A percentile compares a stretch with the other conserved stretches of the same genome.
phyloP scores from a whole-genome alignment of 2,888 invertebrate genomes.

The Tiphia femorata region DNA sequence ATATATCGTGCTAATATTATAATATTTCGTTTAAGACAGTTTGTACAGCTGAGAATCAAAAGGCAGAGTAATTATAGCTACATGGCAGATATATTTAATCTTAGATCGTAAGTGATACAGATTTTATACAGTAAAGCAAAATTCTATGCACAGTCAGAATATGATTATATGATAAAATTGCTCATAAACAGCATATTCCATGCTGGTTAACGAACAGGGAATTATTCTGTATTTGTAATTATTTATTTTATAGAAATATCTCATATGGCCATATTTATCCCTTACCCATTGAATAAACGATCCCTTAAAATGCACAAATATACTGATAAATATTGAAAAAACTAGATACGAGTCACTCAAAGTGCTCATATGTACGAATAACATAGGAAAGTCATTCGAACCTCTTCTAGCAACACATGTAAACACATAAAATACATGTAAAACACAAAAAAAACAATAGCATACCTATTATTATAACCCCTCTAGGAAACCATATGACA shows the following conservation, averaged over 20 bases:
- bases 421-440: slow-evolving; percentile 1
- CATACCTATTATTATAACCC: slow-evolving; percentile 7
- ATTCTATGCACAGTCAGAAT: slow-evolving; percentile 6
- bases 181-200: slow-evolving; percentile 12
- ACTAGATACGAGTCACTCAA: neutral
- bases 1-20: neutral
- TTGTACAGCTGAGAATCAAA: slow-evolving; percentile 14
- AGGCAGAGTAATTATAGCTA: neutral
- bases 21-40: neutral
- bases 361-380: slow-evolving; percentile 3
- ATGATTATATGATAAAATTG: slow-evolving; percentile 14
- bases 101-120: slow-evolving; percentile 3
- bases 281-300: too few species aligned
- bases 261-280: too few species aligned
- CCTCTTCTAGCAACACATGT: neutral
- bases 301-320: slow-evolving; percentile 12
- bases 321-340: neutral
- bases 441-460: slow-evolving; percentile 1
- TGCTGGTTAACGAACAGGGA: slow-evolving; percentile 10
- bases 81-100: neutral
- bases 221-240: slow-evolving; percentile 14
- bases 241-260: slow-evolving; percentile 27
- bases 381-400: slow-evolving; percentile 5
- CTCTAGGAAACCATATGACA: slow-evolving; percentile 1
- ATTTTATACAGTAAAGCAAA: slow-evolving; percentile 18